These are phyloP conservation scores for Xenentodon cancila DNA, from an alignment of 2,797 vertebrate species.

Conservation along the genomic window DNA sequence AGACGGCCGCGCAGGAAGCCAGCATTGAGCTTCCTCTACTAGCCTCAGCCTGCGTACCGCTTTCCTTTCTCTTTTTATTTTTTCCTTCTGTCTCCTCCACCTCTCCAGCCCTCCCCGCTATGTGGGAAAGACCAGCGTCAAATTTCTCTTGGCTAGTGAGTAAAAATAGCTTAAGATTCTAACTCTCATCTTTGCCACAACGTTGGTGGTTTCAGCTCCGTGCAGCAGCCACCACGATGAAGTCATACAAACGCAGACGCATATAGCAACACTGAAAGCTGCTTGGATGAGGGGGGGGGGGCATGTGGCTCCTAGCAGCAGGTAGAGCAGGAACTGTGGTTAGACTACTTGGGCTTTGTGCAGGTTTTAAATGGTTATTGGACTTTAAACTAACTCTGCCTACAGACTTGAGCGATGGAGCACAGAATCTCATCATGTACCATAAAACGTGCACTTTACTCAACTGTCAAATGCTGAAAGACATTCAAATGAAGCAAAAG, in stretches of 20 bases:
- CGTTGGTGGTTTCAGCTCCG: conserved; percentile 64
- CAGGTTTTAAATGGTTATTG: conserved; percentile 52
- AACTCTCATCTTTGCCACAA: conserved; percentile 58
- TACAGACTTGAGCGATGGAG: conserved; percentile 13
- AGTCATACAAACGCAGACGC: conserved; percentile 46
- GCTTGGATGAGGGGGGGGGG: neutral
- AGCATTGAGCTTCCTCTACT: conserved; percentile 49
- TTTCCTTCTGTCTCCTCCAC: conserved; percentile 12
- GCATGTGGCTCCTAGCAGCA: conserved; percentile 35
- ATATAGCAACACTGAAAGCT: conserved; percentile 13
- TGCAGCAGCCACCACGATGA: conserved; percentile 53
- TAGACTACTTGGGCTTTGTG: conserved; percentile 24
- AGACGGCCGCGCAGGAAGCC: conserved; percentile 56
- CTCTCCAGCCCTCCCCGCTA: conserved; percentile 42
- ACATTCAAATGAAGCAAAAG: neutral
- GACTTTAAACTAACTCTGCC: conserved; percentile 43
- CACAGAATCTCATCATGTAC: conserved; percentile 10
- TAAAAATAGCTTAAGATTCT: conserved; percentile 73
- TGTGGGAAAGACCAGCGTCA: conserved; percentile 71
- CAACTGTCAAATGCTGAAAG: neutral
- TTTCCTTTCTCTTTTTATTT: conserved; percentile 19
- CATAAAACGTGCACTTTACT: neutral
- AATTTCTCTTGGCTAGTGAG: conserved; percentile 60
- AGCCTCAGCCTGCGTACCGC: conserved; percentile 33
- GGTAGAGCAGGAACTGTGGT: conserved; percentile 45